A percentile compares a stretch with the other conserved stretches of the same genome.
Evolutionary conservation across 2,113 vertebrate species (phyloP).

Genomic region (Embiotoca jacksoni): DNA sequence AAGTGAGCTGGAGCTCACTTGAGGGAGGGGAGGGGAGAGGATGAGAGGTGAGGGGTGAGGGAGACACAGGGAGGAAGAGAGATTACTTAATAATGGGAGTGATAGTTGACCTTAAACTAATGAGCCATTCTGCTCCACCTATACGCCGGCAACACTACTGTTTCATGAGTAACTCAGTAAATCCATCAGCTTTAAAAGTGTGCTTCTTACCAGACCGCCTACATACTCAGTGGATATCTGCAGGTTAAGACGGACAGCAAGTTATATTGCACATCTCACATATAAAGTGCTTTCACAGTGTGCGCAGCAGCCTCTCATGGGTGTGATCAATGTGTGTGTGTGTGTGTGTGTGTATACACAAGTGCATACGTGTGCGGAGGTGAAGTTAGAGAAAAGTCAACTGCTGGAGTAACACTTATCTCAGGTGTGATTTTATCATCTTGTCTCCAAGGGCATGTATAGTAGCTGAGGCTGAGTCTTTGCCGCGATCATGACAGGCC

Average conservation of each 20-base stretch:
- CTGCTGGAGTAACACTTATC: constrained; percentile 68
- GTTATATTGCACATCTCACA: constrained; percentile 13
- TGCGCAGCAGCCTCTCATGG: background rate
- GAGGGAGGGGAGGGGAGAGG: constrained; percentile 6
- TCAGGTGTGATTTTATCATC: constrained; percentile 73
- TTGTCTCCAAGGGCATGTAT: constrained; percentile 55
- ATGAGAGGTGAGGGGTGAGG: constrained; percentile 20
- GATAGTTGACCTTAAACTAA: constrained; percentile 74
- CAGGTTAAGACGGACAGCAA: constrained; percentile 13
- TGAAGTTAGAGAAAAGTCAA: constrained; percentile 56
- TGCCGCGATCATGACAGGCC: constrained; percentile 17
- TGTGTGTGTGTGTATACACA: constrained; percentile 30
- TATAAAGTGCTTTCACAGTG: constrained; percentile 19
- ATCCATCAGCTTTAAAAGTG: constrained; percentile 9
- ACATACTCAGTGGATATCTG: background rate
- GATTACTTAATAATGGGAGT: constrained; percentile 68
- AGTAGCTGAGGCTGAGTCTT: constrained; percentile 30
- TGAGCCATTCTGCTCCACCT: constrained; percentile 49
- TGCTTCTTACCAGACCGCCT: background rate
- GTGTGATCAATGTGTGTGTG: constrained; percentile 42
- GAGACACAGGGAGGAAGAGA: constrained; percentile 31
- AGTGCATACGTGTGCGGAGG: constrained; percentile 36
- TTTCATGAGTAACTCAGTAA: constrained; percentile 43
- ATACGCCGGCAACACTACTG: constrained; percentile 3
- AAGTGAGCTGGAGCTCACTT: constrained; percentile 56